A percentile compares a stretch with the other conserved stretches of the same genome.
Evolutionary conservation across 2,113 vertebrate species (phyloP).

Genomic region (Carassius auratus): DNA sequence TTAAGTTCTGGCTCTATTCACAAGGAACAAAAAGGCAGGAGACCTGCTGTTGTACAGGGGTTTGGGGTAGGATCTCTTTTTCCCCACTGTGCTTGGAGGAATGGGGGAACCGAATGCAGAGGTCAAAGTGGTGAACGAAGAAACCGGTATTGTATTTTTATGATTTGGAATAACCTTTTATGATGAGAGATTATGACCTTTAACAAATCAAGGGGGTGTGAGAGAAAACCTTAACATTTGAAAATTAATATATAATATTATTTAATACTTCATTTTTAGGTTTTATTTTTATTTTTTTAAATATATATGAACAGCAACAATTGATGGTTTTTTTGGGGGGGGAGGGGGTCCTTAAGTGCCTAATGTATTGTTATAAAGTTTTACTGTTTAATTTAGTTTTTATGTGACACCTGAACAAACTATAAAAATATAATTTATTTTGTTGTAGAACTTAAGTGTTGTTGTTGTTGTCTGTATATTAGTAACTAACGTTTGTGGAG

Average conservation of each 20-base stretch:
- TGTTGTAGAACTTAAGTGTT: background rate
- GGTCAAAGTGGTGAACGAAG: slow-evolving; percentile 52
- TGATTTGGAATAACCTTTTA: background rate
- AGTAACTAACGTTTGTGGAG: slow-evolving; percentile 7
- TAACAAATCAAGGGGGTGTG: background rate
- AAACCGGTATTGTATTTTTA: slow-evolving; percentile 52
- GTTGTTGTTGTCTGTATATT: slow-evolving; percentile 19
- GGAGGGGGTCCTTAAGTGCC: no score
- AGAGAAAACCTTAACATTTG: background rate
- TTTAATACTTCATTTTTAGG: background rate
- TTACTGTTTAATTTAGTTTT: background rate
- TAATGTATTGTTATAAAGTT: background rate
- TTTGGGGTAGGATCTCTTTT: slow-evolving; percentile 27
- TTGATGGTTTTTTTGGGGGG: background rate
- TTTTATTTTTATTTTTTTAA: background rate
- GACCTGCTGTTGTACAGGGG: slow-evolving; percentile 43
- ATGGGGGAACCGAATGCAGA: slow-evolving; percentile 69
- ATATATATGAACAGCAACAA: no score
- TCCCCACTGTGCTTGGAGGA: slow-evolving; percentile 14
- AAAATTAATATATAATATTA: background rate
- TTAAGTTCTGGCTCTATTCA: slow-evolving; percentile 52
- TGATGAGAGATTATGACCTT: background rate
- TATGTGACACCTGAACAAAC: background rate
- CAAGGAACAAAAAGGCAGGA: slow-evolving; percentile 44
- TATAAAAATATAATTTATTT: background rate